Evolutionary conservation across 1,140 invertebrate species (phyloP).

Genomic region (Carcinoscorpius rotundicauda): DNA sequence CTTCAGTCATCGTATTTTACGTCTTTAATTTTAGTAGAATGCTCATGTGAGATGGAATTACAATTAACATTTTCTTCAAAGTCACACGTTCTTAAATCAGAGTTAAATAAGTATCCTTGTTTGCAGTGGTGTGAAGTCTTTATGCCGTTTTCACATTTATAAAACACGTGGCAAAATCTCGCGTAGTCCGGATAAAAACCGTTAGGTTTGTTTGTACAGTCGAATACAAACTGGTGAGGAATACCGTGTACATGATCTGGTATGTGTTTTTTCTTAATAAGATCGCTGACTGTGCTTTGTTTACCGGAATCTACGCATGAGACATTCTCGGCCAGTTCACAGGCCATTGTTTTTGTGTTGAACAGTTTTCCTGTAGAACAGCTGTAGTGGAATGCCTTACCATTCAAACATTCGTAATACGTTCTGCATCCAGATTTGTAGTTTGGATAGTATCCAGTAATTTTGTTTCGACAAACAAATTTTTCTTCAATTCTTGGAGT

Average conservation of each 20-base stretch:
- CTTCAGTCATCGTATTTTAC: too few species aligned
- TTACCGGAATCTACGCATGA: neutral
- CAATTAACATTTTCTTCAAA: conserved; percentile 21
- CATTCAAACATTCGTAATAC: conserved; percentile 16
- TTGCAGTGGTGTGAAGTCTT: conserved; percentile 19
- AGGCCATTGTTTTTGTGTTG: neutral
- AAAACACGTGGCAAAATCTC: conserved; percentile 20
- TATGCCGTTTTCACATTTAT: conserved; percentile 18
- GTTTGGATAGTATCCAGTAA: conserved; percentile 12
- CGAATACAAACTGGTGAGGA: conserved; percentile 12
- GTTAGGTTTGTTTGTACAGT: conserved; percentile 12
- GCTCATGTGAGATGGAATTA: too few species aligned
- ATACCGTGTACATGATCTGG: conserved; percentile 14
- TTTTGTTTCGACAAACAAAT: neutral
- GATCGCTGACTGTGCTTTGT: neutral
- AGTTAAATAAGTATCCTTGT: conserved; percentile 18
- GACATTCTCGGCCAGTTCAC: neutral
- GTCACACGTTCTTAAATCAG: conserved; percentile 16
- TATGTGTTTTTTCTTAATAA: too few species aligned
- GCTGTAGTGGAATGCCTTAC: conserved; percentile 2
- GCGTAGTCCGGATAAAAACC: conserved; percentile 22
- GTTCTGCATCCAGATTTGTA: conserved; percentile 9
- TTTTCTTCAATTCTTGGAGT: neutral
- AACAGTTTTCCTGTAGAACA: conserved; percentile 16
- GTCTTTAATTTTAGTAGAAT: too few species aligned